A percentile compares a stretch with the other conserved stretches of the same genome.
Evolutionary conservation across 2,113 vertebrate genomes (phyloP).

Genomic region (Pachyramphus minor): DNA sequence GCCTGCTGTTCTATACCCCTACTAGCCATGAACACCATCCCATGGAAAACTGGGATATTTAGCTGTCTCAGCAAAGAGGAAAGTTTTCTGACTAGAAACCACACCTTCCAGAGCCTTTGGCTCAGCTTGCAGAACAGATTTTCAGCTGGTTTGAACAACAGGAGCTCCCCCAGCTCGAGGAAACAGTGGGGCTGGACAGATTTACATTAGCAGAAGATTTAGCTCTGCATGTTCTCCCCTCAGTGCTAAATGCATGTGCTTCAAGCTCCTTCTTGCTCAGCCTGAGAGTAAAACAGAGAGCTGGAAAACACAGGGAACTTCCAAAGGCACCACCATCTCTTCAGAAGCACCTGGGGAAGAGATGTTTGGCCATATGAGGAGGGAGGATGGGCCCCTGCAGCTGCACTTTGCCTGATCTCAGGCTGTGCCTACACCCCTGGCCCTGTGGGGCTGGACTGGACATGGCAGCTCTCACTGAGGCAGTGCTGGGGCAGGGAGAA

Average conservation of each 20-base stretch:
- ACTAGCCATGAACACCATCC: background rate
- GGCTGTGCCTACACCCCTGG: background rate
- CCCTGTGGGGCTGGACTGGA: background rate
- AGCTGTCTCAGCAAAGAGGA: background rate
- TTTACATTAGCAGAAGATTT: background rate
- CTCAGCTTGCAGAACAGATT: background rate
- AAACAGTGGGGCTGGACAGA: background rate
- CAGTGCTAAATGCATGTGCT: background rate
- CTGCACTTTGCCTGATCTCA: background rate
- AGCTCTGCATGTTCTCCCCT: background rate
- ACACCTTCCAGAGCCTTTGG: background rate
- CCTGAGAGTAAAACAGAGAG: background rate
- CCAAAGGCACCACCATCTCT: background rate
- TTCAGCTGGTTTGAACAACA: background rate
- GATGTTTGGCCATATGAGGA: background rate
- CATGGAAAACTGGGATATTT: background rate
- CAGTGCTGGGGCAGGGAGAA: background rate
- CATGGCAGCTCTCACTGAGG: background rate
- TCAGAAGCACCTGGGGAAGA: background rate
- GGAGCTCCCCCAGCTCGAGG: background rate
- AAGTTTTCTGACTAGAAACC: background rate
- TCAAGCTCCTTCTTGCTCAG: background rate
- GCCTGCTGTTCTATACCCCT: background rate
- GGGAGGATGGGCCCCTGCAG: background rate
- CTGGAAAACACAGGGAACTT: background rate